Evolutionary conservation across 2,888 invertebrate genomes (phyloP).

Genomic region (Eumacrocentrus americanus): DNA sequence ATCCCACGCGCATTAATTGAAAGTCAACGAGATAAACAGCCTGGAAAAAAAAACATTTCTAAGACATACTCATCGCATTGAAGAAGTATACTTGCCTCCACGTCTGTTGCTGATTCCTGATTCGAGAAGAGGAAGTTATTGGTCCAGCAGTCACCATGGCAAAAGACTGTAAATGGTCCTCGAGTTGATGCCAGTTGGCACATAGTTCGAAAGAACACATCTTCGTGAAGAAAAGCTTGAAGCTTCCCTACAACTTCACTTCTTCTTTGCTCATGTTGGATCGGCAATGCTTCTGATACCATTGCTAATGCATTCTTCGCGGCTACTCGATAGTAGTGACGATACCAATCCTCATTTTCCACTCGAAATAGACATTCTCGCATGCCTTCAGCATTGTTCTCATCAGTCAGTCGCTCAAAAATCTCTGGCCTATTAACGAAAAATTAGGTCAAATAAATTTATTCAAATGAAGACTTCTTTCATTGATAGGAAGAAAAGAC

Average conservation of each 20-base stretch:
- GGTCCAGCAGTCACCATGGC: constrained; percentile 79
- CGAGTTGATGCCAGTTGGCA: constrained; percentile 68
- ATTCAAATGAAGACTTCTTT: not conserved
- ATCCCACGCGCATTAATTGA: constrained; percentile 73
- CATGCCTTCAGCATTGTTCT: constrained; percentile 47
- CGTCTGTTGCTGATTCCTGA: constrained; percentile 37
- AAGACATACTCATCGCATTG: not conserved
- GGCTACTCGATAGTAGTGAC: constrained; percentile 71
- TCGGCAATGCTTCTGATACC: constrained; percentile 63
- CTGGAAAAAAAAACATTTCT: constrained; percentile 56
- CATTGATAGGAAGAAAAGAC: not conserved
- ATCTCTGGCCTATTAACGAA: constrained; percentile 50
- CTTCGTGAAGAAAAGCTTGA: constrained; percentile 67
- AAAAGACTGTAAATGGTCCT: constrained; percentile 72
- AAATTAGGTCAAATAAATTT: not conserved
- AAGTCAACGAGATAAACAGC: constrained; percentile 73
- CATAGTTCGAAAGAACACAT: constrained; percentile 73
- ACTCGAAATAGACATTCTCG: constrained; percentile 69
- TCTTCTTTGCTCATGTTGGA: constrained; percentile 56
- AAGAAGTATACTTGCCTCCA: constrained; percentile 42
- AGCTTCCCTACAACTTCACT: constrained; percentile 68
- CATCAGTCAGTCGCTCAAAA: constrained; percentile 50
- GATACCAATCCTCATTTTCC: constrained; percentile 73
- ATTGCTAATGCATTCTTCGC: constrained; percentile 71
- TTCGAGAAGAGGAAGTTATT: constrained; percentile 75